Base-by-base conservation (phyloP, 2,888 invertebrate genomes). In the Periphyllus acericola region DNA sequence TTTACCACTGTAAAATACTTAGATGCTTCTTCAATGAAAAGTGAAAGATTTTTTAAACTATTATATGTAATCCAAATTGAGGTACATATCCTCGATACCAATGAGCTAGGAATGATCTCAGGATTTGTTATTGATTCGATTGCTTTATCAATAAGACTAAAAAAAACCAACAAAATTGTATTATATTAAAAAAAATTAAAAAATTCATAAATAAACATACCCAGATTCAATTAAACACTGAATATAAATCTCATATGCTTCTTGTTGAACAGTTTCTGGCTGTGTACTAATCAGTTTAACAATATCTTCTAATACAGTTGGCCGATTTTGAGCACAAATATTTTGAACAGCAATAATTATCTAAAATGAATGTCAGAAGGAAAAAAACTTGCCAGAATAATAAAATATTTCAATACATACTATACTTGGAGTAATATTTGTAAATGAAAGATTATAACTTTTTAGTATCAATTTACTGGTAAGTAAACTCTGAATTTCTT, bases 381-480 rank as follows among this genome's bases (percentile, higher is more conserved):
- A 32, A 32, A 6, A 52, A 9, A 82, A 11, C 21, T 71, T 46
- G 0, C 29, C 19, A 46, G 46, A 2, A 46, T 46, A 46, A 46
- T 46, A 46, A 11, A 46, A 46, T 78, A 55, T 75, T 34, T 14
- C 29, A 82, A 75, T 83, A 89, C 88, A 79, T 80, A 90, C 89
- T 76, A 89, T 72, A 32, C 80, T 74, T 83, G 88, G 85, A n/a
- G 89, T 89, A 29, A 89, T 78, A 55, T 89, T 88, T n/a, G 71
- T 80, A 68, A 92, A 91, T 74, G 91, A 91, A 89, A 92, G 92
- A 40, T 92, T 91, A 88, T 92, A 92, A 89, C 92, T 93, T 80
- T 92, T 92, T 72, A 93, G 90, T 75, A 93, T 91, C 32, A 92
- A 90, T 90, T 92, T 92, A 78, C 91, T 91, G 0, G 92, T 91